Evolutionary conservation across 2,113 vertebrate genomes (phyloP).

Genomic region (Corapipo altera): DNA sequence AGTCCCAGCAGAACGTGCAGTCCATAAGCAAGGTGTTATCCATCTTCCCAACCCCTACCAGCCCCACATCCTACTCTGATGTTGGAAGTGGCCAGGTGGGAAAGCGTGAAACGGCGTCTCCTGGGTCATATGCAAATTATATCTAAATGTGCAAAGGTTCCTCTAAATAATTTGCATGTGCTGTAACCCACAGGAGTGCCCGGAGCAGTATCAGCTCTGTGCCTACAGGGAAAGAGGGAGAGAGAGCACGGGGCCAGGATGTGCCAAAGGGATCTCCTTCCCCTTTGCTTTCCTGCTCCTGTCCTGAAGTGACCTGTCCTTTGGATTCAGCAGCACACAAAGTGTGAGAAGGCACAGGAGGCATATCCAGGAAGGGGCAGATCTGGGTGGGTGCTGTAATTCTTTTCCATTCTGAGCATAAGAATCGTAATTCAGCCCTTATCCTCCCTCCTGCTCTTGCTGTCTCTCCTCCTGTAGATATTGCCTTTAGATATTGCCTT

Average conservation of each 20-base stretch:
- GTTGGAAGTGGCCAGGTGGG: not conserved
- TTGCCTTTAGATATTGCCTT: not conserved
- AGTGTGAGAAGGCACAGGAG: not conserved
- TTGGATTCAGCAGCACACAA: not conserved
- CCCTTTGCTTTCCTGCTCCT: not conserved
- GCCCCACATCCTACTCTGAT: not conserved
- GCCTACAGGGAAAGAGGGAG: not conserved
- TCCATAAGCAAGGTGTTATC: fast-evolving
- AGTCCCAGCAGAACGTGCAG: not conserved
- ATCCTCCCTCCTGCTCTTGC: not conserved
- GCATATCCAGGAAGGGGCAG: not conserved
- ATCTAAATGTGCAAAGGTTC: not conserved
- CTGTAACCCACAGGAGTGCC: not conserved
- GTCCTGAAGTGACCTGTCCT: not conserved
- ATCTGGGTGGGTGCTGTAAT: not conserved
- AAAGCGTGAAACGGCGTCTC: not conserved
- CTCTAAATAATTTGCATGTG: not conserved
- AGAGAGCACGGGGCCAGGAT: fast-evolving
- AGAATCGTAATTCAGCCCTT: not conserved
- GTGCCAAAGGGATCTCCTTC: not conserved
- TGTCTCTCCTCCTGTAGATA: not conserved
- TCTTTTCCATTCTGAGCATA: not conserved
- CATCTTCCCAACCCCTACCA: not conserved
- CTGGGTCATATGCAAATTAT: not conserved
- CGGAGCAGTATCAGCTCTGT: fast-evolving